phyloP scores from a whole-genome alignment of 2,888 invertebrate genomes.

The Scaptomyza reducta region DNA sequence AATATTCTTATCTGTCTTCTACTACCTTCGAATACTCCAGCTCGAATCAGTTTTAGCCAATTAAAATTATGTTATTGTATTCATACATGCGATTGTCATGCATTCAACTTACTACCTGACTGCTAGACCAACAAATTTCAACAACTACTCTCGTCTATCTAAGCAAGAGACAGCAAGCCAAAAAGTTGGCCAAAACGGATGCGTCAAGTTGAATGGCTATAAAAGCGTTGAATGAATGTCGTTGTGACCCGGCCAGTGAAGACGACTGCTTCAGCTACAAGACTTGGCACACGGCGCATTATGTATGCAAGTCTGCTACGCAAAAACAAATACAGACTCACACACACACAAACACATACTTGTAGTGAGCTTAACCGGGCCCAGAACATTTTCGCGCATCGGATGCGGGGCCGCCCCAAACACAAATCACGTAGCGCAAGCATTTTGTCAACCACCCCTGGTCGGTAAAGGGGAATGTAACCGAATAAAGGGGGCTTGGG shows the following conservation, averaged over 20 bases:
- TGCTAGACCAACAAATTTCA: slow-evolving; percentile 4
- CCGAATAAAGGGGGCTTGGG: neutral
- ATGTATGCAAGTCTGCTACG: slow-evolving; percentile 77
- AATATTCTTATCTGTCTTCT: no score
- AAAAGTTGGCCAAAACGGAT: no score
- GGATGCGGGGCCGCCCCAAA: slow-evolving; percentile 26
- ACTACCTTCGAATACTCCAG: no score
- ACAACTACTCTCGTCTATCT: slow-evolving; percentile 32
- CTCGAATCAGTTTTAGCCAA: no score
- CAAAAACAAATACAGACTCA: slow-evolving; percentile 66
- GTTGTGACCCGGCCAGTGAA: slow-evolving; percentile 45
- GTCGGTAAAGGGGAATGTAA: no score
- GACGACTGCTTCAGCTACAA: slow-evolving; percentile 1
- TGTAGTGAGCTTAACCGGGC: slow-evolving; percentile 15
- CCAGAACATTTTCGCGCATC: slow-evolving; percentile 28
- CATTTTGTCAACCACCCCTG: slow-evolving; percentile 54
- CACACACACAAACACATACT: slow-evolving; percentile 27
- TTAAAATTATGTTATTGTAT: neutral
- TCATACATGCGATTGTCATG: neutral
- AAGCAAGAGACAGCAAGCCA: slow-evolving; percentile 26
- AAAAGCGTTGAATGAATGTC: slow-evolving; percentile 70
- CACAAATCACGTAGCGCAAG: slow-evolving; percentile 47
- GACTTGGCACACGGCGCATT: slow-evolving; percentile 52
- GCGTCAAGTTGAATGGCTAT: slow-evolving; percentile 75
- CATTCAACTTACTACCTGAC: slow-evolving; percentile 1